Base-by-base conservation (phyloP, 2,797 vertebrate species). In the Acipenser ruthenus region DNA sequence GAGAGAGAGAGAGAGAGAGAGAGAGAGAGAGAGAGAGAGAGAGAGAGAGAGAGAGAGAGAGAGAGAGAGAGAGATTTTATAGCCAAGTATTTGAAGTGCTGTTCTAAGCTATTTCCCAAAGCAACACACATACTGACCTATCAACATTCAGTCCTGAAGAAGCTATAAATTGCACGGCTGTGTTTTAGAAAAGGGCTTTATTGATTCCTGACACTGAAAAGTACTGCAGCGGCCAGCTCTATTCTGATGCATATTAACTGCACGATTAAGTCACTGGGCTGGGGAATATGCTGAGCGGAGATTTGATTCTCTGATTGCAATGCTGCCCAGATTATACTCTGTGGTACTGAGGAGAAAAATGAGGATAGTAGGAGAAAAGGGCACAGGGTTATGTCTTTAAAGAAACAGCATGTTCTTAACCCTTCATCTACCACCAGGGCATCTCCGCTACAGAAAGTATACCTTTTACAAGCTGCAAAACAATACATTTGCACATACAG, bases 21-120 rank as follows among this genome's bases (percentile, higher is more conserved):
- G 23, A 23, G 23, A 23, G 23, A 23, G 23, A 3, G 23, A 37
- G 23, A 37, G 23, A 37, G 23, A 37, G 23, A 37, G 23, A 37
- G 23, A 37, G 23, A 3, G 23, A 37, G 23, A 37, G 23, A 37
- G 23, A 37, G 23, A 37, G 23, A 37, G 23, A 37, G 23, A 37
- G 23, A 37, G 23, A 37, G 23, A 37, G 23, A 37, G 23, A 37
- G 23, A 80, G 76, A 83, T 80, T 75, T 77, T 75, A 80, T 73
- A 68, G 50, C 72, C 69, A 67, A 66, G 70, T 68, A 64, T 67
- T 68, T 55, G 73, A 72, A 82, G 66, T 84, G 84, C 85, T 85
- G 83, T 76, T 69, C 82, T 83, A 75, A 89, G 87, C 84, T 71
- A 75, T 80, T 82, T 82, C 48, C 70, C 72, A 70, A 78, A 78